Conservation (phyloP, 2,888 invertebrate genomes). For the Acrocyrtus sp. region DNA sequence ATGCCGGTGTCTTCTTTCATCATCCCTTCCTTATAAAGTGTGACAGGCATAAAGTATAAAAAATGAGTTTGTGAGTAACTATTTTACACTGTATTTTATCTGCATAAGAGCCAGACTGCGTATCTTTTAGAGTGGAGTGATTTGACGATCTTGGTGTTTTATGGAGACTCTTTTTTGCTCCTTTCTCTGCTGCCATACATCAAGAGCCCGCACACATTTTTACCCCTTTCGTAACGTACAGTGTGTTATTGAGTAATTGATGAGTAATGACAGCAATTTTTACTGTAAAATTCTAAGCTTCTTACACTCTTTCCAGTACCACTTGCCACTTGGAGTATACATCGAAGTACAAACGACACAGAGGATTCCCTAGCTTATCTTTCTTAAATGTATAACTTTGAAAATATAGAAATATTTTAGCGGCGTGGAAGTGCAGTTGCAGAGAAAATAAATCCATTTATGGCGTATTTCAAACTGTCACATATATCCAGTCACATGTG, state of each 20-base stretch:
- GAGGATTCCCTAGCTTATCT: too few relatives aligned
- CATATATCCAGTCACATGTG: conserved; percentile 61
- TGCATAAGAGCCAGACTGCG: too few relatives aligned
- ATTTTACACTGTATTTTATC: too few relatives aligned
- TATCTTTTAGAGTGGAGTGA: too few relatives aligned
- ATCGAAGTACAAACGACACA: too few relatives aligned
- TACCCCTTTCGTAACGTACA: conserved; percentile 13
- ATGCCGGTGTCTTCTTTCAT: conserved; percentile 40
- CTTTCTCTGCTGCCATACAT: background rate
- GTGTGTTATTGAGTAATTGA: conserved; percentile 56
- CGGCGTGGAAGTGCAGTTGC: background rate
- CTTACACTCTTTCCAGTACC: too few relatives aligned
- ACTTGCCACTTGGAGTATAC: too few relatives aligned
- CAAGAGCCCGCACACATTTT: conserved; percentile 32
- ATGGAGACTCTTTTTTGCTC: background rate
- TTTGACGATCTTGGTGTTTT: too few relatives aligned
- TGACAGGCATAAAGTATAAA: too few relatives aligned
- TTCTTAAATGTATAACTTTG: background rate
- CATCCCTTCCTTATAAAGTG: conserved; percentile 16
- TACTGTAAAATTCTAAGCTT: too few relatives aligned
- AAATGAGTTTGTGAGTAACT: too few relatives aligned
- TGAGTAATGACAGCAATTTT: conserved; percentile 56
- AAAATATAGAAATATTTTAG: background rate
- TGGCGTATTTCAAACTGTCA: too few relatives aligned
- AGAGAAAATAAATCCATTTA: conserved; percentile 13